These are phyloP conservation scores for Ips typographus DNA, from an alignment of 1,140 invertebrate genomes.

Conservation along the genomic window DNA sequence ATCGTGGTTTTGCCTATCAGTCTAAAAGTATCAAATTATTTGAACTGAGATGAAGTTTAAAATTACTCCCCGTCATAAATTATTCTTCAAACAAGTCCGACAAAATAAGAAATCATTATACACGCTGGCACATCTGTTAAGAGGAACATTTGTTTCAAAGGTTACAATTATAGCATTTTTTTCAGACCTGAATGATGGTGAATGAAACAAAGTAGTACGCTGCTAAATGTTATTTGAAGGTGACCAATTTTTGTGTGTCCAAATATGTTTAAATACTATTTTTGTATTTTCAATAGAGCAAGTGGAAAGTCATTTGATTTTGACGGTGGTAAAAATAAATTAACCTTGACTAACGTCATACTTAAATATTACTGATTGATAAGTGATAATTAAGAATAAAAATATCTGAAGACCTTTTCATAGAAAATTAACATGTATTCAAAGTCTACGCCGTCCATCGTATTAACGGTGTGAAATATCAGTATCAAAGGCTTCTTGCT, in stretches of 20 bases:
- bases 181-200: neutral
- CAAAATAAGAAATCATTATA: conserved; percentile 17
- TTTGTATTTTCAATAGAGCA: no score
- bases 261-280: no score
- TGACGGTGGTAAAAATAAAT: no score
- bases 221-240: no score
- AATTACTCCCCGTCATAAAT: conserved; percentile 14
- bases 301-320: no score
- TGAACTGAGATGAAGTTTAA: conserved; percentile 15
- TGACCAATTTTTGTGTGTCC: no score
- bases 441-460: neutral
- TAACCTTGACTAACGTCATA: no score
- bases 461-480: conserved; percentile 38
- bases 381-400: no score
- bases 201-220: no score
- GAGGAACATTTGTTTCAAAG: conserved; percentile 14
- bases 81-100: conserved; percentile 14
- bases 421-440: conserved; percentile 1
- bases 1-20: neutral
- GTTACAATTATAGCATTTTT: conserved; percentile 16
- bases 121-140: conserved; percentile 14
- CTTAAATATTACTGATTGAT: no score
- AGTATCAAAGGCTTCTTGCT: conserved; percentile 30
- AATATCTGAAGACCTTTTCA: no score
- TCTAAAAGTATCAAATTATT: neutral